Conservation (phyloP, 2,113 vertebrate species). For the Halcyon senegalensis region DNA sequence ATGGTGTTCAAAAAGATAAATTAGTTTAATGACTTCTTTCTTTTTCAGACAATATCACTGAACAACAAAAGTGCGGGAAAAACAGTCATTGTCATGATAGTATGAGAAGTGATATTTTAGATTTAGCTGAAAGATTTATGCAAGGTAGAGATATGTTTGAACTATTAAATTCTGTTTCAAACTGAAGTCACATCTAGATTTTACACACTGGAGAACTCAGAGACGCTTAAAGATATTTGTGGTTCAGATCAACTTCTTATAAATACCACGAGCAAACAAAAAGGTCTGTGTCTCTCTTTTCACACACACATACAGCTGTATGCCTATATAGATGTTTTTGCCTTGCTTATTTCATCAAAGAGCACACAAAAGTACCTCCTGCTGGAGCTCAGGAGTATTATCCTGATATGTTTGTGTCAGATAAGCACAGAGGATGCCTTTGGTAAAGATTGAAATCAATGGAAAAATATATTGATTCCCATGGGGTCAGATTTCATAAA, state of each 20-base stretch:
- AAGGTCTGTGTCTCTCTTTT: background rate
- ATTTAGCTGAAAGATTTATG: background rate
- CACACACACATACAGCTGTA: background rate
- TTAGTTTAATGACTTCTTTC: background rate
- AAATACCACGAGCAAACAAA: background rate
- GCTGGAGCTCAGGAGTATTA: background rate
- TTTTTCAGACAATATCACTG: background rate
- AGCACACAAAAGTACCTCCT: background rate
- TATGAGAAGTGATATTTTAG: background rate
- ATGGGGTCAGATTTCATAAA: background rate
- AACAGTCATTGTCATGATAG: background rate
- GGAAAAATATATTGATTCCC: background rate
- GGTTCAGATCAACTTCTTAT: background rate
- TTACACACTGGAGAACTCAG: background rate
- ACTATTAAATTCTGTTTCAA: background rate
- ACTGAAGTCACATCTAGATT: background rate
- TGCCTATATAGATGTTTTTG: rapidly evolving
- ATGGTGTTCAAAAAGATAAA: background rate
- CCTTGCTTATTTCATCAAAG: background rate
- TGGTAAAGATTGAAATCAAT: background rate
- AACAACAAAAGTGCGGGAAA: background rate
- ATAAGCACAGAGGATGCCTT: background rate
- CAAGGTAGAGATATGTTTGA: background rate
- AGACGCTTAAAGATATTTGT: background rate
- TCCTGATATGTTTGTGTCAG: background rate